Base-by-base conservation (phyloP, 2,113 vertebrate genomes). In the Nothocercus nigrocapillus region DNA sequence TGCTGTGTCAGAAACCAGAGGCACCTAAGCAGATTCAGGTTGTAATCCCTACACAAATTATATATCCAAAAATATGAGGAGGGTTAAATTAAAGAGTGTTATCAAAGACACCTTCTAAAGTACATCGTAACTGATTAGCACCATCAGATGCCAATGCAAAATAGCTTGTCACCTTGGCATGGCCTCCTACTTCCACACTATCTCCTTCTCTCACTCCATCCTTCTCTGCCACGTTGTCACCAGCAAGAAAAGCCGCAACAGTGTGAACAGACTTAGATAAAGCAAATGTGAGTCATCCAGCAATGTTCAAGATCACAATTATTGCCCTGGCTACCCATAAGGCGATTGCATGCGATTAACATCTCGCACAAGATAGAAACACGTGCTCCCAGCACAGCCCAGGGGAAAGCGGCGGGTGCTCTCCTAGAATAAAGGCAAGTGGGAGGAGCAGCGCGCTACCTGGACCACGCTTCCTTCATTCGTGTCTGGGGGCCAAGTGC, bases 41-140 rank as follows among this genome's bases (percentile, higher is more conserved):
- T 97, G 96, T 97, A 97, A 98, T 97, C 97, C 94, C 77, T 56
- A 18, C 63, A 5, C 73, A 96, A 97, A 98, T 94, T 93, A 94
- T 90, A 91, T 17, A 82, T n/a, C 66, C 82, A 61, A 74, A 96
- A 95, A 85, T 77, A 91, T 1, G 58, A 98, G 82, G 78, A 95
- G 30, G 86, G 95, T 38, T 94, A 90, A 79, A 88, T 94, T 85
- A 68, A 88, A 78, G 80, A 38, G 6, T 2, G 3, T 40, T 94
- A 96, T 97, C 94, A 91, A 96, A 95, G 95, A 90, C 84, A 93
- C 93, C 89, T 96, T 94, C 82, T 64, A 87, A 91, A 95, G 73
- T 80, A 62, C 75, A 81, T 45, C 28, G 7, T 8, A 63, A 30
- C 82, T 67, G 85, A 95, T 96, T 93, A 89, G 85, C 70, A 19